Conservation (phyloP, 2,113 vertebrate species). For the Chaetorhynchus papuensis region DNA sequence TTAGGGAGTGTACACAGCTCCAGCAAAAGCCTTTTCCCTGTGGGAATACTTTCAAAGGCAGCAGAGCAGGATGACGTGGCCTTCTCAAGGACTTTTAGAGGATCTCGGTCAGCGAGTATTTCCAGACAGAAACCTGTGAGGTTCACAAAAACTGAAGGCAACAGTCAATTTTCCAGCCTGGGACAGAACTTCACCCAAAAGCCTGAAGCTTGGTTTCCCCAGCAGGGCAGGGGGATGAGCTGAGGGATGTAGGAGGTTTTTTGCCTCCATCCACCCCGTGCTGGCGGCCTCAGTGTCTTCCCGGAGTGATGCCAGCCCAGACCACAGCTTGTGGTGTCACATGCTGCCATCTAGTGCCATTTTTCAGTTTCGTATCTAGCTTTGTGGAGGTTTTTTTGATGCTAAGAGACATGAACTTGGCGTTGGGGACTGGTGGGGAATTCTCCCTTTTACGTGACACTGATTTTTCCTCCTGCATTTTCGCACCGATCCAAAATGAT, state of each 20-base stretch:
- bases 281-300: neutral
- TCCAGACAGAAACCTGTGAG: neutral
- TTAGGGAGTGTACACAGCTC: neutral
- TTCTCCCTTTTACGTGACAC: neutral
- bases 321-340: constrained; percentile 19
- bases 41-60: neutral
- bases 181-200: neutral
- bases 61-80: accelerated
- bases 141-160: neutral
- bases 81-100: neutral
- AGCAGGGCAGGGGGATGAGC: accelerated
- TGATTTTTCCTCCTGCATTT: neutral
- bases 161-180: neutral
- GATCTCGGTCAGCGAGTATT: neutral
- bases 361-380: neutral
- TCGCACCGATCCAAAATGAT: neutral
- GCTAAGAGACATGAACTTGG: neutral
- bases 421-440: accelerated
- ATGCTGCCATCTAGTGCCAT: constrained; percentile 75
- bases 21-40: neutral
- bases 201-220: neutral
- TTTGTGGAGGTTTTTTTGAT: neutral
- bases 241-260: accelerated
- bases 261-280: neutral
- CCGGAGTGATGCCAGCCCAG: neutral